Percentiles rank a stretch among this genome's conserved stretches.
phyloP scores from a whole-genome alignment of 2,888 invertebrate genomes.

The Petrolisthes manimaculis region DNA sequence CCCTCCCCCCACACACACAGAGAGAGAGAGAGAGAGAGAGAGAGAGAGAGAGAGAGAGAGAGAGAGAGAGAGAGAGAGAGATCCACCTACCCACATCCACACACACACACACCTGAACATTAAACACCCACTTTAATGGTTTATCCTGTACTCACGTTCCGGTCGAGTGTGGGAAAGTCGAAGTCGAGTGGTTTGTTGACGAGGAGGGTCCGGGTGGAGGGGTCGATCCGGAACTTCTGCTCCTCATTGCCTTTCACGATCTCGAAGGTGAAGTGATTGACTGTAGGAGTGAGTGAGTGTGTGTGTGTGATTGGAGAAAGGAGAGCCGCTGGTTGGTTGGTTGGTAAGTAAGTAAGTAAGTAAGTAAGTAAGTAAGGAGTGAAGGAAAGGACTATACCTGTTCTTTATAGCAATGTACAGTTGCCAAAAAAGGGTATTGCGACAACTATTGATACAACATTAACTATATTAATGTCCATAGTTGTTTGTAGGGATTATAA shows the following conservation, averaged over 20 bases:
- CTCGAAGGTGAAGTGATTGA: slow-evolving; percentile 41
- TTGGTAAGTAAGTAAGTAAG: background rate
- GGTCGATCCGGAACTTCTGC: slow-evolving; percentile 85
- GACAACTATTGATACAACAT: no score
- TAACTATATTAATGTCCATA: no score
- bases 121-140: background rate
- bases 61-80: slow-evolving; percentile 23
- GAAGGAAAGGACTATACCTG: background rate
- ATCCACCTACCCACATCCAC: slow-evolving; percentile 1
- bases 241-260: slow-evolving; percentile 52
- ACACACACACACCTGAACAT: background rate
- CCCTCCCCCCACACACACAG: background rate
- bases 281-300: slow-evolving; percentile 12
- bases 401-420: no score
- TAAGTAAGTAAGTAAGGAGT: background rate
- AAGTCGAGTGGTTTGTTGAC: slow-evolving; percentile 78
- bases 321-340: no score
- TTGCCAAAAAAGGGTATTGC: no score
- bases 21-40: slow-evolving; percentile 16
- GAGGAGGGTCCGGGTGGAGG: slow-evolving; percentile 85
- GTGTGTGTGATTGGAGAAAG: background rate
- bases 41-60: slow-evolving; percentile 23
- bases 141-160: slow-evolving; percentile 29
- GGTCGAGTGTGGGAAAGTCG: slow-evolving; percentile 34
- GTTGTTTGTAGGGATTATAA: no score